These are phyloP conservation scores for Isurus oxyrinchus DNA, from an alignment of 2,113 vertebrate species.

Conservation along the genomic window DNA sequence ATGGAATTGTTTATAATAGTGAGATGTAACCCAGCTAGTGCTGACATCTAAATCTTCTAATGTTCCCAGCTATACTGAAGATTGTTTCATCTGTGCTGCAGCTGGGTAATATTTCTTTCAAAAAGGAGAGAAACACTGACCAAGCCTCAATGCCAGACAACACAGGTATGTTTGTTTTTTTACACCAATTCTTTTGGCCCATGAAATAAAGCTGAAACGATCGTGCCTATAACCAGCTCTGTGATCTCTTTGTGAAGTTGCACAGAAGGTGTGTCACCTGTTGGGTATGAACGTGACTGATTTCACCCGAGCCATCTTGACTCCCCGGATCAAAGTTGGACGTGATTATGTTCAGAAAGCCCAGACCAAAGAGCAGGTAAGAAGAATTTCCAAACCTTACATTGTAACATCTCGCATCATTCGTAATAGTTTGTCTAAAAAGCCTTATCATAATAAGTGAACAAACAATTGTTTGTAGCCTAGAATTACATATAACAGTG, in stretches of 20 bases:
- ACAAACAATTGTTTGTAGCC: not conserved
- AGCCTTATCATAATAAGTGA: not conserved
- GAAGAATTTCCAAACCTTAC: not conserved
- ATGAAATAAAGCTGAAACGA: not conserved
- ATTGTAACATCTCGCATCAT: not conserved
- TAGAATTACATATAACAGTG: not conserved
- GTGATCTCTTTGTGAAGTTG: slow-evolving; percentile 57
- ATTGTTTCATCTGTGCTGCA: slow-evolving; percentile 88
- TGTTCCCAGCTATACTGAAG: slow-evolving; percentile 73
- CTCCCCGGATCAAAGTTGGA: slow-evolving; percentile 89
- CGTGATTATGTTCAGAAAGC: slow-evolving; percentile 92
- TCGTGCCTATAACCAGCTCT: slow-evolving; percentile 16
- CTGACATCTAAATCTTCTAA: slow-evolving; percentile 3
- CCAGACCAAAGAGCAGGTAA: slow-evolving; percentile 94
- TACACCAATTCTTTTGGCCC: not conserved
- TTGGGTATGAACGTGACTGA: slow-evolving; percentile 89
- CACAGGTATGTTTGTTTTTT: slow-evolving; percentile 65
- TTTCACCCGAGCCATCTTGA: slow-evolving; percentile 84
- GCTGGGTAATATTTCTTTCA: slow-evolving; percentile 86
- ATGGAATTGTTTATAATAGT: not conserved
- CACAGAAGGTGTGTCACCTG: slow-evolving; percentile 92
- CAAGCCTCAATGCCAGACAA: slow-evolving; percentile 95
- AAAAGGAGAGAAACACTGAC: slow-evolving; percentile 90
- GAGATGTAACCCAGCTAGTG: not conserved
- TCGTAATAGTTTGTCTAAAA: not conserved